Evolutionary conservation across 2,888 invertebrate species (phyloP), one percentile per base, ranked within the genome.

Genomic region (Molanna angustata): DNA sequence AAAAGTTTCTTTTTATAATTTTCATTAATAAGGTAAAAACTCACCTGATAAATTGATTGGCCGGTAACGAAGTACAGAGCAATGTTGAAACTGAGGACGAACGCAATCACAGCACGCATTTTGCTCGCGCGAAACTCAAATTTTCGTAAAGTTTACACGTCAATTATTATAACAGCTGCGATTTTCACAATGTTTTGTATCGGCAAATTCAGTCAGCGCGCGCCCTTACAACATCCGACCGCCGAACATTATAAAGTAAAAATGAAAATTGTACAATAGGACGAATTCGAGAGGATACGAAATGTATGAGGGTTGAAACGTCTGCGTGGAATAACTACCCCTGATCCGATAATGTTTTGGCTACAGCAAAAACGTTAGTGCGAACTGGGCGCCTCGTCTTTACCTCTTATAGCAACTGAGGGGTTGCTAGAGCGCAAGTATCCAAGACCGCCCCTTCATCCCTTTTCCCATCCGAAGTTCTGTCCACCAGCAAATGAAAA

Each of bases 341-440:
- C n/a, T n/a, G n/a, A n/a, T n/a, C n/a, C n/a, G n/a, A n/a, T n/a
- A n/a, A n/a, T n/a, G n/a, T n/a, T n/a, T n/a, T n/a, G n/a, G n/a
- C n/a, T 48, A 39, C 47, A 39, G 37, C 48, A 53, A 39, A 43
- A 53, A 53, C 54, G 54, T 52, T 52, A 49, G 52, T 58, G 57
- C 40, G 47, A 49, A 61, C 63, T 62, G 59, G 61, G 64, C 64
- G 63, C 62, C 62, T 62, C 63, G 63, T 61, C 64, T 61, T 61
- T 54, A 60, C 60, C 43, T 58, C 47, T 55, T 58, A 55, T 55
- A 52, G 47, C 41, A 51, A 14, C 46, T 42, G 11, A 44, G 32
- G 27, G 13, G n/a, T n/a, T 21, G 18, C 49, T 39, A 45, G 49
- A 49, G 52, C 57, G 54, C 55, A 52, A 40, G 49, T 50, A n/a